Evolutionary conservation across 1,140 invertebrate species (phyloP).

Genomic region (Platorchestia sp.): DNA sequence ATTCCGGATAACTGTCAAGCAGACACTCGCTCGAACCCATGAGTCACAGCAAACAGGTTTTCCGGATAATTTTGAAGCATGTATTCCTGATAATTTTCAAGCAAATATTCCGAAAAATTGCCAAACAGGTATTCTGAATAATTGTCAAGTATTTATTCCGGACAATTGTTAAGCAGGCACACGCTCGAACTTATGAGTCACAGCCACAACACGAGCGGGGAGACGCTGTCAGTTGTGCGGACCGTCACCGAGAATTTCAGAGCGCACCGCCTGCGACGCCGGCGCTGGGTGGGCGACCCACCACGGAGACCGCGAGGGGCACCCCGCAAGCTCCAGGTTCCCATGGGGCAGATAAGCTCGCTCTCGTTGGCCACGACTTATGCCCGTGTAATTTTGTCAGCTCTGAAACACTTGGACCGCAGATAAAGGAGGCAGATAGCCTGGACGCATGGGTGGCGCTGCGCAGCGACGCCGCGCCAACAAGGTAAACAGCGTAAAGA

Average conservation of each 20-base stretch:
- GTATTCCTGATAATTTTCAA: no score
- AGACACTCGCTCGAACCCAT: no score
- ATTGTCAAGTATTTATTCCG: no score
- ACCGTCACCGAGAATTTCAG: neutral
- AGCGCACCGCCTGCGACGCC: neutral
- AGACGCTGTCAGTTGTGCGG: neutral
- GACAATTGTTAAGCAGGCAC: no score
- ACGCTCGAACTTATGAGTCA: neutral
- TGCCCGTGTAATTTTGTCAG: slow-evolving; percentile 50
- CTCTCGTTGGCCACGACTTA: neutral
- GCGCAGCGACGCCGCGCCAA: neutral
- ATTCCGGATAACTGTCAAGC: no score
- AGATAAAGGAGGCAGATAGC: slow-evolving; percentile 27
- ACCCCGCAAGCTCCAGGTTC: neutral
- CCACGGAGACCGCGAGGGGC: neutral
- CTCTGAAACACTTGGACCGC: slow-evolving; percentile 23
- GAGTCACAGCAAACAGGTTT: no score
- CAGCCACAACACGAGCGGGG: neutral
- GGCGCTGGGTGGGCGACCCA: slow-evolving; percentile 27
- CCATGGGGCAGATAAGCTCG: slow-evolving; percentile 10
- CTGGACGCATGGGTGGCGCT: neutral
- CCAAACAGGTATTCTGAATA: no score
- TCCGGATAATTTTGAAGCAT: no score
- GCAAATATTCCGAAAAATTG: no score
- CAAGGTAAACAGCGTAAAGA: neutral